Evolutionary conservation across 2,797 vertebrate genomes (phyloP), one percentile per base, ranked within the genome.

Genomic region (Myiotriccus ornatus): DNA sequence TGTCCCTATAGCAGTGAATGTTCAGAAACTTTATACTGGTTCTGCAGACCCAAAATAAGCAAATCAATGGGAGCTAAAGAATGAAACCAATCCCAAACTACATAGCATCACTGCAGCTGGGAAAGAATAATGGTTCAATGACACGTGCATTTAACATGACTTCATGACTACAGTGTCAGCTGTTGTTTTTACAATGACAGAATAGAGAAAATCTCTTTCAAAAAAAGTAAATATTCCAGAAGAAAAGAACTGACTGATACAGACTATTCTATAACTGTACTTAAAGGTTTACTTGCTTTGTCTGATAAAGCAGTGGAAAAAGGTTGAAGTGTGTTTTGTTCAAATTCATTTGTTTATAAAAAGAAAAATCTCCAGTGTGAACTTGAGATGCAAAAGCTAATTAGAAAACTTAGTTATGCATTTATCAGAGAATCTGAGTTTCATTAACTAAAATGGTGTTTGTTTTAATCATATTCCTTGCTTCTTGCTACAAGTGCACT

Each of bases 91-190:
- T 34, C 10, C 25, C 23, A 52, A 80, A 80, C 18, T 52, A 34
- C 13, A 23, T 20, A 76, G 20, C 17, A 47, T 84, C 34, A 6
- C 15, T 59, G 62, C 44, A 88, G 16, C 37, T 84, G 56, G 44
- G 47, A 47, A 28, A 55, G 68, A 23, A 14, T 60, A 69, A 16
- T 41, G 23, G 7, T 74, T 88, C 14, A 23, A 1, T n/a, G 77
- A 25, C 6, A 34, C 1, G 2, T 3, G 0, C 13, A 8, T 82
- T 56, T 62, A 63, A 68, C 18, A 0, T 0, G 19, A 35, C 24
- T 89, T 84, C 13, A 9, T 30, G 4, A 47, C 34, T 81, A 6
- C 47, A 57, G 5, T 32, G 14, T 35, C 43, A 69, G 2, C 21
- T 81, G 20, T 43, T 21, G 32, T 25, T 91, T 84, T 84, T 44